Conservation (phyloP, 2,888 invertebrate genomes). For the Fabriciana adippe region DNA sequence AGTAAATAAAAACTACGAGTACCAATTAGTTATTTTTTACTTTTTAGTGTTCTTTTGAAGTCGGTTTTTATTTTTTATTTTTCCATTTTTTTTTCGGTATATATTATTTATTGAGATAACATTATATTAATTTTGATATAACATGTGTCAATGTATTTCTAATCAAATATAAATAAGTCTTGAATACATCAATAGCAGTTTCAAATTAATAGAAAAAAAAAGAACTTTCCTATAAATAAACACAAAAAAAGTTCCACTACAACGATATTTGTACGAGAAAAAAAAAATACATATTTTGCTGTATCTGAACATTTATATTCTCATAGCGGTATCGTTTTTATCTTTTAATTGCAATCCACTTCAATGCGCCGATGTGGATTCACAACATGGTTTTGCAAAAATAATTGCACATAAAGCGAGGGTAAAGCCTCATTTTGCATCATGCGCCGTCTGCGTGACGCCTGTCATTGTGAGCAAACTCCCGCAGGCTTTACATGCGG, state of each 20-base stretch:
- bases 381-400: constrained; percentile 30
- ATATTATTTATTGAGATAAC: too few species aligned
- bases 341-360: constrained; percentile 17
- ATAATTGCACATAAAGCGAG: constrained; percentile 38
- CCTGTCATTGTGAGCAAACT: constrained; percentile 41
- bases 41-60: too few species aligned
- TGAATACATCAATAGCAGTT: too few species aligned
- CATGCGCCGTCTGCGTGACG: constrained; percentile 39
- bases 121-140: too few species aligned
- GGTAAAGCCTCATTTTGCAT: constrained; percentile 36
- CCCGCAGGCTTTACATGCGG: constrained; percentile 36
- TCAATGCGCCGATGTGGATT: constrained; percentile 7
- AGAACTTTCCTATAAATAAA: neutral
- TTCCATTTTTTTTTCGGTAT: too few species aligned
- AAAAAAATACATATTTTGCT: neutral
- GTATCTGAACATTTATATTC: constrained; percentile 3
- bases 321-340: constrained; percentile 9
- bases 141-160: too few species aligned
- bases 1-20: too few species aligned
- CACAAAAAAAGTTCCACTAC: neutral
- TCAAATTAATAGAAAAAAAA: neutral
- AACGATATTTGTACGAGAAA: neutral
- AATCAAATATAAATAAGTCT: too few species aligned
- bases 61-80: too few species aligned
- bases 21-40: too few species aligned